These are phyloP conservation scores for Uropetala carovei DNA, from an alignment of 2,888 invertebrate genomes.

Conservation along the genomic window DNA sequence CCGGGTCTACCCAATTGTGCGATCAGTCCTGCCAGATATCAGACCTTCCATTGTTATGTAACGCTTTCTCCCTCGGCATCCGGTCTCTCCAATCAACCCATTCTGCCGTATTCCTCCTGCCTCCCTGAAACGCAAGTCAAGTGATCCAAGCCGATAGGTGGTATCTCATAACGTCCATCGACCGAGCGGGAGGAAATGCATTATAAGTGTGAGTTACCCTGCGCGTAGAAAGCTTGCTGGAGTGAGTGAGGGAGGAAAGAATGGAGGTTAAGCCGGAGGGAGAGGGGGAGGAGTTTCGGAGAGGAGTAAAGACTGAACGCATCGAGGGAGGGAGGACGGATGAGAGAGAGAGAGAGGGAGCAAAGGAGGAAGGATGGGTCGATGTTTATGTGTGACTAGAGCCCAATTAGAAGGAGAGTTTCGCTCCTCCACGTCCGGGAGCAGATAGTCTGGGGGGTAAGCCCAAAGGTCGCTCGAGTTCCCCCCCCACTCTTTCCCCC, in stretches of 20 bases:
- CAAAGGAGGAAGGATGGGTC: conserved; percentile 24
- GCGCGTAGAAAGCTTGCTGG: background rate
- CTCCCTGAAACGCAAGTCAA: conserved; percentile 5
- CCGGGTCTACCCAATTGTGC: background rate
- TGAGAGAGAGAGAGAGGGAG: background rate
- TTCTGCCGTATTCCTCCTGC: background rate
- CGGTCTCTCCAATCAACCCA: conserved; percentile 11
- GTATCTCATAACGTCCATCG: conserved; percentile 42
- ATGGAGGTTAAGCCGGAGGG: background rate
- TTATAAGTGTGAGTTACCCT: conserved; percentile 7
- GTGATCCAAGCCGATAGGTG: background rate
- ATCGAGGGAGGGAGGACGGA: background rate
- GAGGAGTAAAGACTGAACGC: background rate
- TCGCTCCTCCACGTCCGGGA: conserved; percentile 28
- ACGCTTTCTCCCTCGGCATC: background rate
- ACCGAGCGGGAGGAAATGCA: background rate
- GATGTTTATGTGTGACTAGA: conserved; percentile 56
- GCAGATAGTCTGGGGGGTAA: background rate
- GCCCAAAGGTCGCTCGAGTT: background rate
- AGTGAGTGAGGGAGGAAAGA: background rate
- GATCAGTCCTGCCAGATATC: background rate
- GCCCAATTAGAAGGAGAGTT: conserved; percentile 37
- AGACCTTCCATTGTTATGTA: background rate
- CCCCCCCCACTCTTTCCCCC: background rate
- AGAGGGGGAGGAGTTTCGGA: background rate